Percentiles rank a stretch among this genome's conserved stretches.
These are phyloP conservation scores for Homalodisca vitripennis DNA, from an alignment of 1,140 invertebrate genomes.

Conservation along the genomic window DNA sequence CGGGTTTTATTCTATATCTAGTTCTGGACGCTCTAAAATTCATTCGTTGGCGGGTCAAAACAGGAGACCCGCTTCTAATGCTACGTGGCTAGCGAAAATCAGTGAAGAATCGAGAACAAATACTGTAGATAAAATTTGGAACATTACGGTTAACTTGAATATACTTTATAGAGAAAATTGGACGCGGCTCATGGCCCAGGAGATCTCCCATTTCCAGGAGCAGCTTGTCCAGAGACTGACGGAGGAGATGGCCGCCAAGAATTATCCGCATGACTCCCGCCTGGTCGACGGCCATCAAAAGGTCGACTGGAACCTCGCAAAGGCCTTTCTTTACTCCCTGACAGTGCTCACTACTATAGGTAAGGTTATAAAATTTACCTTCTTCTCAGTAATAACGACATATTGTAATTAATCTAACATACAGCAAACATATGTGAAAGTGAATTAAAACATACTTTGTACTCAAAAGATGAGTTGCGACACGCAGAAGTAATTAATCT, in stretches of 20 bases:
- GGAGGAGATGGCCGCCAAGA: constrained; percentile 59
- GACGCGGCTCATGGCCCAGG: constrained; percentile 81
- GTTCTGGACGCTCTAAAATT: constrained; percentile 36
- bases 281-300: constrained; percentile 10
- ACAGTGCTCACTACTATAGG: constrained; percentile 96
- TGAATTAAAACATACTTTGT: no score
- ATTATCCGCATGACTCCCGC: constrained; percentile 36
- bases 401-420: no score
- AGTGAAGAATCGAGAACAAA: constrained; percentile 65
- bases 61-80: constrained; percentile 39
- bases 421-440: no score
- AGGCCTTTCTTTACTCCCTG: constrained; percentile 92
- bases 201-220: constrained; percentile 87
- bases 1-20: constrained; percentile 46
- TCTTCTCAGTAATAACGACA: no score
- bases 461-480: no score
- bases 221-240: constrained; percentile 75
- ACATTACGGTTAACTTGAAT: constrained; percentile 90
- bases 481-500: no score
- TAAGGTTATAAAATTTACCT: no score
- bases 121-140: constrained; percentile 89
- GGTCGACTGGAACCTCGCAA: constrained; percentile 86
- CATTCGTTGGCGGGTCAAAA: constrained; percentile 37
- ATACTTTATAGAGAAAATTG: constrained; percentile 94
- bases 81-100: constrained; percentile 49